Evolutionary conservation across 23 tunicate species (phyloP).

Genomic region (Trididemnum nubilum): DNA sequence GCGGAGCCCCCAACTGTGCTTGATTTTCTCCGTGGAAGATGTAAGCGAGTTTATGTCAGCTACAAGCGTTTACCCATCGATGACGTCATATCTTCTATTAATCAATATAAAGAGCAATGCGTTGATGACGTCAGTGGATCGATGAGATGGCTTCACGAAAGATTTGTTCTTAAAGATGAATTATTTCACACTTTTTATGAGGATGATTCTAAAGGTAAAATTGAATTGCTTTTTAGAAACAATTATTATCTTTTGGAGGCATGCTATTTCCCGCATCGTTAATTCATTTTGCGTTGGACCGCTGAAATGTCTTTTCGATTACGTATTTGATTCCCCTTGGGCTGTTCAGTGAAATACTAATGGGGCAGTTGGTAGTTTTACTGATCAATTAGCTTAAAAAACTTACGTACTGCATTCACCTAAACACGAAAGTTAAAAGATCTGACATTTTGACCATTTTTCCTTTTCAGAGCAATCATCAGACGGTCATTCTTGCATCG

Average conservation of each 20-base stretch:
- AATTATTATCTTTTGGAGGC: not conserved
- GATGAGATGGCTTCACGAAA: conserved; percentile 53
- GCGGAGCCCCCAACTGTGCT: conserved; percentile 29
- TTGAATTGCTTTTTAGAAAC: no score
- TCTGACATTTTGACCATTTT: no score
- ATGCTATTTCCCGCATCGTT: not conserved
- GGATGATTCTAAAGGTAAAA: not conserved
- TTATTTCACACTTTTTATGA: conserved; percentile 29
- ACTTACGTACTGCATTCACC: no score
- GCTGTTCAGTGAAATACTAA: no score
- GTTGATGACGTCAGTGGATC: conserved; percentile 16
- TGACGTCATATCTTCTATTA: conserved; percentile 19
- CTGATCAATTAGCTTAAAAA: no score
- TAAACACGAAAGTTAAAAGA: no score
- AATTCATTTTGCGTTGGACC: no score
- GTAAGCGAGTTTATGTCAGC: conserved; percentile 41
- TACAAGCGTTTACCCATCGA: conserved; percentile 49
- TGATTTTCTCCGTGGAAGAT: conserved; percentile 43
- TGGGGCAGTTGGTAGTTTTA: no score
- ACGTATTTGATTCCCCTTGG: no score
- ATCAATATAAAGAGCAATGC: not conserved
- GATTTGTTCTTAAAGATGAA: conserved; percentile 52
- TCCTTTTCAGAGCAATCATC: no score
- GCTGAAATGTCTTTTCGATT: no score
- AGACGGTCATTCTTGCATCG: no score